Conservation (phyloP, 2,113 vertebrate species). For the Notothenia rossii region DNA sequence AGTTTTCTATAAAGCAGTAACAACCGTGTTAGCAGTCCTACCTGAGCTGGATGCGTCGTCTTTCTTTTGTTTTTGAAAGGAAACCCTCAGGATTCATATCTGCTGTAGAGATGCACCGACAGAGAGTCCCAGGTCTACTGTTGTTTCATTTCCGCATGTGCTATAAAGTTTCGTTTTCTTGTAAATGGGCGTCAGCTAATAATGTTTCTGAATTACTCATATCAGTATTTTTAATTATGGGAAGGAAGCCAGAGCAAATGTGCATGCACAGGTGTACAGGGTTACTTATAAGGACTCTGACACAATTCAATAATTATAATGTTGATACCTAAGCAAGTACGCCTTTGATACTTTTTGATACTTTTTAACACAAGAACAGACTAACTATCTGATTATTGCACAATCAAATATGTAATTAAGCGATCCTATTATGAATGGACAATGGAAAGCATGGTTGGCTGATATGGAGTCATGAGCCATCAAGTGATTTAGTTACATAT, state of each 20-base stretch:
- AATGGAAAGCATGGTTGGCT: background rate
- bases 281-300: background rate
- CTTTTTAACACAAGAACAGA: background rate
- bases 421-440: too few relatives aligned
- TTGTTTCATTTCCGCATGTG: conserved; percentile 41
- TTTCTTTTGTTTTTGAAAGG: background rate
- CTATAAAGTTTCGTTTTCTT: conserved; percentile 78
- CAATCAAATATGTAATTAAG: background rate
- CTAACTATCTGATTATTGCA: background rate
- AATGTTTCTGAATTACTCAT: background rate
- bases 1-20: background rate
- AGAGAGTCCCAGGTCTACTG: fast-evolving
- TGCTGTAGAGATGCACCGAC: too few relatives aligned
- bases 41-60: background rate
- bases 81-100: background rate
- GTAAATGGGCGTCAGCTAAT: conserved; percentile 70
- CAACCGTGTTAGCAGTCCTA: background rate
- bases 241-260: too few relatives aligned
- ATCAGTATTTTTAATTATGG: too few relatives aligned
- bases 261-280: background rate
- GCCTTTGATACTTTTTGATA: background rate
- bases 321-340: background rate
- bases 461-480: background rate
- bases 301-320: background rate
- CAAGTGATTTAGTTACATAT: background rate